Evolutionary conservation across 2,888 invertebrate genomes (phyloP).

Genomic region (Bursaphelenchus okinawaensis): DNA sequence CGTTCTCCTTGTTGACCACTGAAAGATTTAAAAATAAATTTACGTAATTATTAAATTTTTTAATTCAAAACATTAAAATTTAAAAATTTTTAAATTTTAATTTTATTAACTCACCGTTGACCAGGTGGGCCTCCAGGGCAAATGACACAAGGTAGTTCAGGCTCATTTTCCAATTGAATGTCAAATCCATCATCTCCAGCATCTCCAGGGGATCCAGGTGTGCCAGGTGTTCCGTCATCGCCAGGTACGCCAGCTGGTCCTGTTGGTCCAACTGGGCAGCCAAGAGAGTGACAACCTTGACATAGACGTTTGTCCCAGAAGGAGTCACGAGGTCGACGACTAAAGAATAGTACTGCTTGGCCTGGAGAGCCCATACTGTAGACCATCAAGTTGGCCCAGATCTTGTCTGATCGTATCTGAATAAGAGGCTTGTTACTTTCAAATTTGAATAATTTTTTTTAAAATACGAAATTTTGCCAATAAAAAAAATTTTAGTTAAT

Average conservation of each 20-base stretch:
- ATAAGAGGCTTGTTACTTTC: neutral
- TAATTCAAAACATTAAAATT: neutral
- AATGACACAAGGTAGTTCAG: conserved; percentile 8
- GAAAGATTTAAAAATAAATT: neutral
- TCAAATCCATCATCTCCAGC: conserved; percentile 9
- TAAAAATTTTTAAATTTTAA: neutral
- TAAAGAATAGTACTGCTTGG: neutral
- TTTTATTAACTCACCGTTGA: neutral
- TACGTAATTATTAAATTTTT: neutral
- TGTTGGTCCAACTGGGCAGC: neutral
- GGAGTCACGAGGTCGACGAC: neutral
- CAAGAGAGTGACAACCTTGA: neutral
- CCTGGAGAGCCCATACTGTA: neutral
- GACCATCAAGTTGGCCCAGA: neutral
- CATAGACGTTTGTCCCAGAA: neutral
- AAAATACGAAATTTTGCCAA: neutral
- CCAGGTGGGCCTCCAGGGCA: conserved; percentile 11
- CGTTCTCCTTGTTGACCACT: conserved; percentile 13
- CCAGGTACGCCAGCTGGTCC: conserved; percentile 9
- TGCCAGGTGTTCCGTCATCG: conserved; percentile 3
- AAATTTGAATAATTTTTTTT: neutral
- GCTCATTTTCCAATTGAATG: conserved; percentile 2
- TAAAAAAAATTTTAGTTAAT: no score
- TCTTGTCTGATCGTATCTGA: neutral
- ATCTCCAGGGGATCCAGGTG: neutral